phyloP scores from a whole-genome alignment of 1,140 invertebrate species.

The Penaeus japonicus region DNA sequence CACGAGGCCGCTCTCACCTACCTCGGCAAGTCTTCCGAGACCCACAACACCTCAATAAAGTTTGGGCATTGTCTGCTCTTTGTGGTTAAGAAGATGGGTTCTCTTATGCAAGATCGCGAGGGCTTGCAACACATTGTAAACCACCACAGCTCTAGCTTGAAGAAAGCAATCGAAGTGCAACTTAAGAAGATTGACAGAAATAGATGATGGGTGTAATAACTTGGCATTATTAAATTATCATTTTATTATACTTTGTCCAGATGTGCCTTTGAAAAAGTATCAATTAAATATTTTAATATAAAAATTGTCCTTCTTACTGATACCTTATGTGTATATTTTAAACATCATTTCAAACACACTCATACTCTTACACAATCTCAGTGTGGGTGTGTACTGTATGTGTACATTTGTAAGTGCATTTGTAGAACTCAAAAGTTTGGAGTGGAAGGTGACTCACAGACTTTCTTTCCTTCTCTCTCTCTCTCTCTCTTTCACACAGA shows the following conservation, averaged over 20 bases:
- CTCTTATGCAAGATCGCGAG: neutral
- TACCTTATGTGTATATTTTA: too few relatives aligned
- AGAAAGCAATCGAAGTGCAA: conserved; percentile 6
- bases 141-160: conserved; percentile 1
- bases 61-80: conserved; percentile 20
- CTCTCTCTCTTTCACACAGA: neutral
- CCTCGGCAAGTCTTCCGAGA: neutral
- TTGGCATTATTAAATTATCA: too few relatives aligned
- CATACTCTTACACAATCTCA: too few relatives aligned
- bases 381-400: too few relatives aligned
- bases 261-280: too few relatives aligned
- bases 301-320: too few relatives aligned
- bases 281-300: too few relatives aligned
- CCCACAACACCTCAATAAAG: neutral
- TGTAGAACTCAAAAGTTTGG: too few relatives aligned
- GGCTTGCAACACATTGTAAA: neutral
- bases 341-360: too few relatives aligned
- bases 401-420: too few relatives aligned
- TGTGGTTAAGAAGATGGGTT: neutral
- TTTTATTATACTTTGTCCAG: too few relatives aligned
- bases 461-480: neutral
- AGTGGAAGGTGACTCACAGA: neutral
- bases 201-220: neutral
- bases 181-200: conserved; percentile 4
- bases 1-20: neutral